Percentiles rank a stretch among this genome's conserved stretches.
phyloP scores from a whole-genome alignment of 2,113 vertebrate genomes.

The Myotis lucifugus region DNA sequence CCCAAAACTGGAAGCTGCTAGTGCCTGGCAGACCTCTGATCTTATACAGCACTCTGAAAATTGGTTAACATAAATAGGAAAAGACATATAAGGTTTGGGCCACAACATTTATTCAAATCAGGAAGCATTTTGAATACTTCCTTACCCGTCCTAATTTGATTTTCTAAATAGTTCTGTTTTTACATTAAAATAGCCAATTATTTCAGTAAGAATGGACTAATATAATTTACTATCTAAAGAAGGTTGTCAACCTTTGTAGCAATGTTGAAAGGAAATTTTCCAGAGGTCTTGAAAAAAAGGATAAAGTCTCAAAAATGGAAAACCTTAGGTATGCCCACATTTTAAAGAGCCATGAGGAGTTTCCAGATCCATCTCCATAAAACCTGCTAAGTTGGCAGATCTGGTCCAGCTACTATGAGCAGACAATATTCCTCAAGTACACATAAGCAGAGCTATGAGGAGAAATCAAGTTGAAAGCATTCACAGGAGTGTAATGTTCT shows the following conservation, averaged over 20 bases:
- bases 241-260: not conserved
- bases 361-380: not conserved
- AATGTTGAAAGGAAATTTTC: not conserved
- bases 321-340: not conserved
- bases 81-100: not conserved
- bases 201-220: not conserved
- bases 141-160: not conserved
- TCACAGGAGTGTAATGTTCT: not conserved
- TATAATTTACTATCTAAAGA: not conserved
- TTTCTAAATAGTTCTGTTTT: not conserved
- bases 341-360: not conserved
- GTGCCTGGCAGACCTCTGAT: not conserved
- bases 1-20: not conserved
- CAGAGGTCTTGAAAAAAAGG: not conserved
- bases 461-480: not conserved
- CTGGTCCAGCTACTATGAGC: not conserved
- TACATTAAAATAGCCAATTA: constrained; percentile 12
- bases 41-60: not conserved
- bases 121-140: not conserved
- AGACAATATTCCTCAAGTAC: not conserved
- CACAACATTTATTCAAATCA: not conserved
- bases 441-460: not conserved
- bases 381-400: not conserved
- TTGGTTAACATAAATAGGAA: not conserved
- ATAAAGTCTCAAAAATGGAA: not conserved